Percentiles rank a stretch among this genome's conserved stretches.
These are phyloP conservation scores for Ips typographus DNA, from an alignment of 1,140 invertebrate species.

Conservation along the genomic window DNA sequence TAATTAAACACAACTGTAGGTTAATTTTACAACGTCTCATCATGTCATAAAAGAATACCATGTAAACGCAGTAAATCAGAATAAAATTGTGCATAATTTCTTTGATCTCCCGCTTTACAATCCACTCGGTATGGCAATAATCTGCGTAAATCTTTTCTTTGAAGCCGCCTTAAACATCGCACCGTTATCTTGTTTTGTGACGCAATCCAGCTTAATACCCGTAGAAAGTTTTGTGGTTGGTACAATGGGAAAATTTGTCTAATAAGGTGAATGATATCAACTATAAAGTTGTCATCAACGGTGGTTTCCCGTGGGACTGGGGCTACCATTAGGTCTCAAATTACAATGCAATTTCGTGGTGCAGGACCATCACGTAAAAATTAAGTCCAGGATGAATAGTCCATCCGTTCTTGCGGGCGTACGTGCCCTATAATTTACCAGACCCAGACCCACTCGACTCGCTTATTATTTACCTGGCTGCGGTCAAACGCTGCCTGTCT, in stretches of 20 bases:
- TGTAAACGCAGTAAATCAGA: constrained; percentile 3
- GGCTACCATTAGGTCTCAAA: constrained; percentile 18
- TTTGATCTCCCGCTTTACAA: constrained; percentile 16
- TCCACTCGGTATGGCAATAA: constrained; percentile 1
- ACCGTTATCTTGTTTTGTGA: constrained; percentile 8
- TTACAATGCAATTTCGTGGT: constrained; percentile 28
- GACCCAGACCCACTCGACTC: constrained; percentile 12
- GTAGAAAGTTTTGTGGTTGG: not conserved
- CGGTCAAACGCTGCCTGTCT: constrained; percentile 11
- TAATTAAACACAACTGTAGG: not conserved
- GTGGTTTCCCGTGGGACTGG: constrained; percentile 23
- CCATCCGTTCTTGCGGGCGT: constrained; percentile 24
- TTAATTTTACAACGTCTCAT: not conserved
- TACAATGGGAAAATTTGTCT: not conserved
- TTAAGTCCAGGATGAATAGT: constrained; percentile 17
- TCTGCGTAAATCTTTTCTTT: constrained; percentile 13
- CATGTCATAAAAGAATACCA: not conserved
- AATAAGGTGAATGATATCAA: not conserved
- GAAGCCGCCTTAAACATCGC: constrained; percentile 4
- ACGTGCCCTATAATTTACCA: constrained; percentile 27
- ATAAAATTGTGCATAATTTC: constrained; percentile 14
- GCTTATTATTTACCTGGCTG: constrained; percentile 33
- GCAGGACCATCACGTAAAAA: constrained; percentile 21
- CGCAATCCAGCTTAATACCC: not conserved
- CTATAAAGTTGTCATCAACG: not conserved